Base-by-base conservation (phyloP, 2,113 vertebrate species). In the Bufo bufo region DNA sequence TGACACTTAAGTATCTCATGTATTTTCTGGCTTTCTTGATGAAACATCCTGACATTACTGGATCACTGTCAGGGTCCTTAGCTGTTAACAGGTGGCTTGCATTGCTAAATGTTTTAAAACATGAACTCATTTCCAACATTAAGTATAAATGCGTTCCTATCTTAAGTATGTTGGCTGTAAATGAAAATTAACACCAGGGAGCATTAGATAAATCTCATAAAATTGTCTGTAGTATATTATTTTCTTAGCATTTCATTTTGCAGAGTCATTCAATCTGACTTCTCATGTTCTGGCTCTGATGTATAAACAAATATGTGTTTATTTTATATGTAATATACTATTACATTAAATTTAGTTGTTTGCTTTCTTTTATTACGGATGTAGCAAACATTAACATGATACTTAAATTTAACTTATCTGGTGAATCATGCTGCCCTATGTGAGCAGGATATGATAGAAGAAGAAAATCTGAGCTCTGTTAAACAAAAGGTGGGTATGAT, bases 141-240 rank as follows among this genome's bases (percentile, higher is more conserved):
- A 83, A 91, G 63, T 69, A 61, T 87, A 80, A 80, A 89, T 14
- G 87, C 77, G 85, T 75, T 54, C 33, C 85, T 91, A 84, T 59
- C 8, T 89, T 92, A 91, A 90, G 91, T 92, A 90, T 77, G 74
- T n/a, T 85, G 49, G 23, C 91, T 91, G 84, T 89, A 92, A 91
- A 88, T 84, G 74, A 90, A 91, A 89, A 0, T 6, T 54, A 87
- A 90, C 91, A 91, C 90, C 1, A 20, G 86, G 89, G 86, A 90
- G 89, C 77, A 86, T 92, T 47, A 91, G 85, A 11, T 79, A 82
- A 89, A 82, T 3, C n/a, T 16, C 87, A 10, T 13, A 77, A 80
- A 90, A 47, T 23, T 87, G 77, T 79, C 77, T 58, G 54, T 58
- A 79, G 52, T 79, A 58, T 79, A 20, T 58, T 45, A 33, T 43